Percentiles rank a stretch among this genome's conserved stretches.
phyloP scores from a whole-genome alignment of 2,797 vertebrate species.

The Australoheros facetus region DNA sequence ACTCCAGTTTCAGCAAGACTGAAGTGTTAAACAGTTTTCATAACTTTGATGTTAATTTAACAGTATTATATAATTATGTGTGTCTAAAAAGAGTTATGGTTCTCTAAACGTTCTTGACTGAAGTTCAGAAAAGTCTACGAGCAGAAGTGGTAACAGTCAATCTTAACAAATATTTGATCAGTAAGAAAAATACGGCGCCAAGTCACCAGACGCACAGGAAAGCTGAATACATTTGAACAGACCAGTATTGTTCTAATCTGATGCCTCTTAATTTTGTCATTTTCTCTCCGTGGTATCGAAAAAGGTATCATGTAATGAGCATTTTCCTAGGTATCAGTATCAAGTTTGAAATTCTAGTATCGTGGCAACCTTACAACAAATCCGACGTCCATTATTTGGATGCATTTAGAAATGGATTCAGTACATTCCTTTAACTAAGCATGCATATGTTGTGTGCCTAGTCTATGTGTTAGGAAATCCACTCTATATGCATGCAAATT shows the following conservation, averaged over 20 bases:
- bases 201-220: background rate
- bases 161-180: background rate
- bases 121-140: background rate
- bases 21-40: background rate
- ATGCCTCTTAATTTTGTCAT: background rate
- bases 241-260: background rate
- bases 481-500: background rate
- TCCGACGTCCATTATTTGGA: background rate
- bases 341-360: background rate
- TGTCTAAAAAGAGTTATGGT: background rate
- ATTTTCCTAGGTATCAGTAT: background rate
- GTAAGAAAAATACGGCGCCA: background rate
- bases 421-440: constrained; percentile 2
- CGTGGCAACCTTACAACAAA: background rate
- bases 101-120: background rate
- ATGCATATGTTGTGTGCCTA: background rate
- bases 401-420: background rate
- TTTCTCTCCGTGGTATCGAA: background rate
- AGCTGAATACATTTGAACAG: background rate
- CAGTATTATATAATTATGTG: background rate
- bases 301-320: background rate
- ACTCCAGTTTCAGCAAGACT: background rate
- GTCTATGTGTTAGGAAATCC: background rate
- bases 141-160: background rate
- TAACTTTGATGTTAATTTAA: background rate